Evolutionary conservation across 1,140 invertebrate genomes (phyloP).

Genomic region (Helicoverpa armigera): DNA sequence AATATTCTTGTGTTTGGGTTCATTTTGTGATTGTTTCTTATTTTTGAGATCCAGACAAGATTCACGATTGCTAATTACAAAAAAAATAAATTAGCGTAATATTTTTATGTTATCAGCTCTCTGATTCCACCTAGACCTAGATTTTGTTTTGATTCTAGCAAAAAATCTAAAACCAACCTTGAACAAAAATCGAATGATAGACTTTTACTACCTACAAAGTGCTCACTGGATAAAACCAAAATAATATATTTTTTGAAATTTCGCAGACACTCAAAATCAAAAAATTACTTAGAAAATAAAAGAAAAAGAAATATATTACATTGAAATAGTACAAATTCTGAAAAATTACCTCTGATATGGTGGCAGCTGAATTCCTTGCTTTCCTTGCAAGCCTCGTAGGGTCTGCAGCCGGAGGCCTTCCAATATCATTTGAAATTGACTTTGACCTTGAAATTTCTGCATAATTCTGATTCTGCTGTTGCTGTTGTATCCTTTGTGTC

Average conservation of each 20-base stretch:
- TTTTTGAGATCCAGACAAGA: no score
- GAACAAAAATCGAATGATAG: background rate
- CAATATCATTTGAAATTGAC: constrained; percentile 87
- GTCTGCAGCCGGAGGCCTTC: constrained; percentile 76
- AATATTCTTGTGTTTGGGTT: no score
- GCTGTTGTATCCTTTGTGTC: constrained; percentile 82
- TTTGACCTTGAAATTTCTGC: constrained; percentile 85
- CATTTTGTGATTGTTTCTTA: no score
- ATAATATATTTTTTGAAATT: constrained; percentile 19
- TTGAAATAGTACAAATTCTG: background rate
- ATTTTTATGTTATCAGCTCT: no score
- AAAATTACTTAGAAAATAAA: constrained; percentile 1
- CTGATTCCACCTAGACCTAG: no score
- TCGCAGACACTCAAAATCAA: constrained; percentile 59
- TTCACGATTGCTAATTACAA: no score
- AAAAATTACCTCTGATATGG: constrained; percentile 79
- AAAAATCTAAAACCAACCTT: no score
- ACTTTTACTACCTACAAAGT: no score
- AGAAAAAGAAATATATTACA: constrained; percentile 36
- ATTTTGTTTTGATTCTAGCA: no score
- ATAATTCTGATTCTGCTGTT: constrained; percentile 75
- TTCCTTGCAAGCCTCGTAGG: constrained; percentile 63
- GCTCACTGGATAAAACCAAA: background rate
- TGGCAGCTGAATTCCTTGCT: constrained; percentile 73
- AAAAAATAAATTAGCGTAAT: no score